phyloP scores from a whole-genome alignment of 2,797 vertebrate species.

The Lepidocolaptes lacrymiger region DNA sequence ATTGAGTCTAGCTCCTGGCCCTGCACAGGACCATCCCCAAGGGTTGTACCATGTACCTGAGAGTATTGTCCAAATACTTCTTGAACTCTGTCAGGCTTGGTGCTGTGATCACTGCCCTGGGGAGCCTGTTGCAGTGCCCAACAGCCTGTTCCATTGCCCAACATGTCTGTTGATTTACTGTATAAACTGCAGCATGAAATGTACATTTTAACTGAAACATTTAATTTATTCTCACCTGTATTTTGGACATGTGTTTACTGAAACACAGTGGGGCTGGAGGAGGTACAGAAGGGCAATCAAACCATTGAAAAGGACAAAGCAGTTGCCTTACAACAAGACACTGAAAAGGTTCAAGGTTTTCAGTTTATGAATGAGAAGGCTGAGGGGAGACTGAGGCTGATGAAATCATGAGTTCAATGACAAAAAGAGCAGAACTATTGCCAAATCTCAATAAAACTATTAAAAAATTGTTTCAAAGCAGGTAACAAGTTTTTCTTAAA shows the following conservation, averaged over 20 bases:
- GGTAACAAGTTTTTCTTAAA: neutral
- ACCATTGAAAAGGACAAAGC: neutral
- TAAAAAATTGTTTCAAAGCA: neutral
- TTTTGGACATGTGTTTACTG: neutral
- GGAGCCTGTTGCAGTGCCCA: neutral
- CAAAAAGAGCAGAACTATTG: neutral
- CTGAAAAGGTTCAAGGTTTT: neutral
- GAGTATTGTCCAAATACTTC: neutral
- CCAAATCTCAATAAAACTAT: neutral
- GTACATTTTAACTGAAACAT: neutral
- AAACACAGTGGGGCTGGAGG: neutral
- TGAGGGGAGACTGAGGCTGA: neutral
- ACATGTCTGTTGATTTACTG: neutral
- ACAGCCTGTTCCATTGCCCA: neutral
- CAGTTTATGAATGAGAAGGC: neutral
- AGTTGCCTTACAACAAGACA: neutral
- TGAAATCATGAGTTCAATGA: neutral
- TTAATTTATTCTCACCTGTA: neutral
- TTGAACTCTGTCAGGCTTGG: neutral
- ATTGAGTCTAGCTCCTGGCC: neutral
- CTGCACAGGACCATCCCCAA: neutral
- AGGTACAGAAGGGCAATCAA: neutral
- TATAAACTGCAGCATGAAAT: neutral
- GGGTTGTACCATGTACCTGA: neutral
- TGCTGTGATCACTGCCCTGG: neutral